Evolutionary conservation across 53 echinoderm and acorn worm genomes (phyloP).

Genomic region (Echinometra lucunter): DNA sequence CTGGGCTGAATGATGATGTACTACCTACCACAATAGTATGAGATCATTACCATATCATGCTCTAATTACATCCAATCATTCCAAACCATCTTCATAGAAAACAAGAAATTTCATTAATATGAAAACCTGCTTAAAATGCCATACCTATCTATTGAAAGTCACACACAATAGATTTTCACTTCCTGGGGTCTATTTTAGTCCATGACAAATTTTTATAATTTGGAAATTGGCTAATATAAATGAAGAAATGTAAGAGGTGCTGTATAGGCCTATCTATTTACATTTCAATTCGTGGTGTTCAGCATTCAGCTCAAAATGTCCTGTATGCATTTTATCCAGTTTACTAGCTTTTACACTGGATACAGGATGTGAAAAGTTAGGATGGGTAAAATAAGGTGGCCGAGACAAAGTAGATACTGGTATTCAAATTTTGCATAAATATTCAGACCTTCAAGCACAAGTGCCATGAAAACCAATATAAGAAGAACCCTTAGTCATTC

Average conservation of each 20-base stretch:
- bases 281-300: no score
- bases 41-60: slow-evolving; percentile 17
- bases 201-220: neutral
- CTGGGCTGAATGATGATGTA: neutral
- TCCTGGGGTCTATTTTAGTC: neutral
- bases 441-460: no score
- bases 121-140: neutral
- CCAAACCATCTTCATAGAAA: neutral
- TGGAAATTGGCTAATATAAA: neutral
- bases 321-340: no score
- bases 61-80: neutral
- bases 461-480: no score
- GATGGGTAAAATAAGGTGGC: neutral
- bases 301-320: no score
- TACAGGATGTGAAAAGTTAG: neutral
- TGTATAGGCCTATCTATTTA: no score
- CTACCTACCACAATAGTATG: no score
- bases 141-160: neutral
- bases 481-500: no score
- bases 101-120: neutral
- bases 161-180: neutral
- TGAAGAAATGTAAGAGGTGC: neutral
- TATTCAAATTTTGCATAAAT: no score
- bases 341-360: neutral
- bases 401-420: no score